Evolutionary conservation across 2,113 vertebrate species (phyloP), one percentile per base, ranked within the genome.

Genomic region (Corythoichthys haematopterus): DNA sequence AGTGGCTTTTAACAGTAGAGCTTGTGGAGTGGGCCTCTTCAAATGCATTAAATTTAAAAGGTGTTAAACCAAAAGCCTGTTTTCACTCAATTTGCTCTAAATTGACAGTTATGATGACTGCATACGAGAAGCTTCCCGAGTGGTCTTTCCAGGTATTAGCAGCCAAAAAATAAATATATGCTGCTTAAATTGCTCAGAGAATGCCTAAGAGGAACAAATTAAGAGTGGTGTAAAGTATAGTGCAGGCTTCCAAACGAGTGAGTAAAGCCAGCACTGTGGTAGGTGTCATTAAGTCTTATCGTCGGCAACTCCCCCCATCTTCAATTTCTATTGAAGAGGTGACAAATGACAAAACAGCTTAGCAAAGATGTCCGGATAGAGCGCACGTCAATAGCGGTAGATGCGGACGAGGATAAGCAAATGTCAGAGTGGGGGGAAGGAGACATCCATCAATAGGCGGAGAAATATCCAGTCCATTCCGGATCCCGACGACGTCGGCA

Each of bases 301-400:
- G 59, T 72, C 82, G 70, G 74, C 78, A 71, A 69, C 48, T 16
- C 68, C 69, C 40, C 65, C 55, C 20, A 48, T 14, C 64, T 67
- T 75, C 69, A 58, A 8, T 75, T 87, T 87, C 87, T 83, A 84
- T 79, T 89, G 74, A 89, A 87, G 86, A 85, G 86, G 80, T 80
- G 82, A 87, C 85, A 85, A 90, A 88, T 86, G 83, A 90, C 86
- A 88, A 84, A 89, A 86, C 81, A 83, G 87, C 86, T 90, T 88
- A 88, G 81, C 66, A 84, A 62, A 88, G 89, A 89, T 88, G 82
- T 87, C 84, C 88, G 79, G 86, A 89, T 88, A 83, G 80, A 76
- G 71, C 50, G 3, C 64, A 82, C 69, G 72, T 89, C 88, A 79
- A 90, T 85, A 83, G 81, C 57, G 64, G 83, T 78, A 85, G 83